Evolutionary conservation across 2,113 vertebrate genomes (phyloP), one percentile per base, ranked within the genome.

Genomic region (Petromus typicus): DNA sequence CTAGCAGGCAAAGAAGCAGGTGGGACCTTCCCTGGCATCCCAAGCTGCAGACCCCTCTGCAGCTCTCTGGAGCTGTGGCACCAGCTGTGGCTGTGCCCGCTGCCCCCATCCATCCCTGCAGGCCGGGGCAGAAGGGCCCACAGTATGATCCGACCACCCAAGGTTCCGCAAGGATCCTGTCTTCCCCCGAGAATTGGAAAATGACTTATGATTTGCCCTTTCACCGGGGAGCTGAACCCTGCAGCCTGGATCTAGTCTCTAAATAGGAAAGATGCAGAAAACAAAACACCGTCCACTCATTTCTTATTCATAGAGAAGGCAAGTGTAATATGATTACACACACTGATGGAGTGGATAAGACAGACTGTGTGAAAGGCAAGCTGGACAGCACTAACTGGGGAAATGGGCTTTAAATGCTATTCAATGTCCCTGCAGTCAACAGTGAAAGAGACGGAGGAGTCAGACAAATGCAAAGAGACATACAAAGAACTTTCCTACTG

Each of bases 251-350:
- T 84, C 91, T 37, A 71, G 81, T 75, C 56, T 59, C 23, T 64
- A 27, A 78, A 86, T 1, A 54, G 34, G 13, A 43, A 45, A 59
- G 51, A 32, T 27, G 89, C 51, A 75, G 89, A 75, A 95, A 95
- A 82, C 85, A 90, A 86, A 95, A 64, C 30, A 69, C 79, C 73
- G 10, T 20, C 48, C 20, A 12, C 79, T 94, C 79, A 84, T 92
- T 97, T 94, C 82, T 76, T 95, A 97, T 96, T 96, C 97, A 92
- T 91, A 22, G 95, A 85, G 63, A 80, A 92, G 86, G 56, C 85
- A 45, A 89, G 86, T 69, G 86, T 96, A 94, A 97, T 95, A 89
- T 75, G 94, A 97, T 95, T 91, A 86, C 61, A 3, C 57, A 9
- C 34, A 0, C n/a, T 95, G 97, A 97, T 91, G 90, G 95, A 94